These are phyloP conservation scores for Lithobius niger DNA, from an alignment of 1,140 invertebrate genomes.

Conservation along the genomic window DNA sequence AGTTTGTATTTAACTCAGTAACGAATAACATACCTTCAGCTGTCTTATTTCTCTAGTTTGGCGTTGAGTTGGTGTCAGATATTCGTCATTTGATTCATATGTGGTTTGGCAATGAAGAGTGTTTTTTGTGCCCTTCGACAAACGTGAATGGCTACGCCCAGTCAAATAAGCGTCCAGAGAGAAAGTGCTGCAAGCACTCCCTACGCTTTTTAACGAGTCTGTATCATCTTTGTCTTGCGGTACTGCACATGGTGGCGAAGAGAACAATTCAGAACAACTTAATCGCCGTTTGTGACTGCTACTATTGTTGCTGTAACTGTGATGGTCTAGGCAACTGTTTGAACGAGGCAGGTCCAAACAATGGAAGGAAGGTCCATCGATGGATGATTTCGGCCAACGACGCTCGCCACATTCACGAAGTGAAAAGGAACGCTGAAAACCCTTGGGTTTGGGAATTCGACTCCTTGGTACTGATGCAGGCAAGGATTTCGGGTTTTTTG, in stretches of 20 bases:
- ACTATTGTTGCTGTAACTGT: no score
- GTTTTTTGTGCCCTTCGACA: slow-evolving; percentile 47
- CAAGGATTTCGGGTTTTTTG: no score
- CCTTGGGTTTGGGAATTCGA: no score
- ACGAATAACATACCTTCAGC: slow-evolving; percentile 33
- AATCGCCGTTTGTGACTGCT: neutral
- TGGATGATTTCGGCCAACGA: no score
- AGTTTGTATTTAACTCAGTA: neutral
- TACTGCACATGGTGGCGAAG: neutral
- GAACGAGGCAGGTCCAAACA: no score
- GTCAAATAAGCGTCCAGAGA: slow-evolving; percentile 53
- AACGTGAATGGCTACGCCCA: slow-evolving; percentile 56
- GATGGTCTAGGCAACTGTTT: no score
- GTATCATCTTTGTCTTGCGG: slow-evolving; percentile 44
- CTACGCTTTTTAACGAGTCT: slow-evolving; percentile 60
- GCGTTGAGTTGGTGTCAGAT: slow-evolving; percentile 70
- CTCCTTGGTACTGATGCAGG: no score
- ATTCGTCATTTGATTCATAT: slow-evolving; percentile 56
- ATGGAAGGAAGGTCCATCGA: no score
- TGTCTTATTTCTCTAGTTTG: slow-evolving; percentile 60
- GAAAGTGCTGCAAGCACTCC: slow-evolving; percentile 52
- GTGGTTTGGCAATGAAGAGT: slow-evolving; percentile 67
- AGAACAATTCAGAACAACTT: neutral
- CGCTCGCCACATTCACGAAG: no score
- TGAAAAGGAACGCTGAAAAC: no score